Percentiles rank a stretch among this genome's conserved stretches.
These are phyloP conservation scores for Poeciliopsis retropinna DNA, from an alignment of 2,113 vertebrate genomes.

Conservation along the genomic window DNA sequence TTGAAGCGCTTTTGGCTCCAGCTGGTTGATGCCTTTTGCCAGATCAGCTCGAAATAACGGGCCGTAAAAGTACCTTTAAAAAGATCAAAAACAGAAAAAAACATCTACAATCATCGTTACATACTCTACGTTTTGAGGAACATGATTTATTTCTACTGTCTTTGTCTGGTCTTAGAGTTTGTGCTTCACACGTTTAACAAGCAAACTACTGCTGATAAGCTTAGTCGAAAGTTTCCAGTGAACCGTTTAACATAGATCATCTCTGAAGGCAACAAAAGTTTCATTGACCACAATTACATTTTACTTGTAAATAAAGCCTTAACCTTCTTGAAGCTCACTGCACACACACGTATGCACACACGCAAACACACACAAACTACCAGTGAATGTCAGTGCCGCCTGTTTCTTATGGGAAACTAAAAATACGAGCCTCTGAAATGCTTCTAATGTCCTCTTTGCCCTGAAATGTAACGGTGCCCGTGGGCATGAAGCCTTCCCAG, in stretches of 20 bases:
- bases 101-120: too few species aligned
- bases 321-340: not conserved
- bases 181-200: not conserved
- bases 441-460: constrained; percentile 7
- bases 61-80: too few species aligned
- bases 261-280: too few species aligned
- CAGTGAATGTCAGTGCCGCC: not conserved
- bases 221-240: not conserved
- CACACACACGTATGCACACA: too few species aligned
- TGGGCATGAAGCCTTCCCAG: constrained; percentile 26
- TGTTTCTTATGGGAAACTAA: not conserved
- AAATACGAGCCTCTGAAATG: constrained; percentile 11
- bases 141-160: not conserved
- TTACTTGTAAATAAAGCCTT: not conserved
- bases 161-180: not conserved
- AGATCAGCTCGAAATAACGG: too few species aligned
- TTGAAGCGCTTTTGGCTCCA: too few species aligned
- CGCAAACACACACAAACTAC: not conserved
- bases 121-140: too few species aligned
- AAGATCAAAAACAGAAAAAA: too few species aligned
- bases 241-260: not conserved
- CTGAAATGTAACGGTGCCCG: not conserved
- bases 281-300: too few species aligned
- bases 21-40: too few species aligned
- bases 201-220: not conserved